phyloP scores from a whole-genome alignment of 2,888 invertebrate genomes.

The Lasioglossum lativentre region DNA sequence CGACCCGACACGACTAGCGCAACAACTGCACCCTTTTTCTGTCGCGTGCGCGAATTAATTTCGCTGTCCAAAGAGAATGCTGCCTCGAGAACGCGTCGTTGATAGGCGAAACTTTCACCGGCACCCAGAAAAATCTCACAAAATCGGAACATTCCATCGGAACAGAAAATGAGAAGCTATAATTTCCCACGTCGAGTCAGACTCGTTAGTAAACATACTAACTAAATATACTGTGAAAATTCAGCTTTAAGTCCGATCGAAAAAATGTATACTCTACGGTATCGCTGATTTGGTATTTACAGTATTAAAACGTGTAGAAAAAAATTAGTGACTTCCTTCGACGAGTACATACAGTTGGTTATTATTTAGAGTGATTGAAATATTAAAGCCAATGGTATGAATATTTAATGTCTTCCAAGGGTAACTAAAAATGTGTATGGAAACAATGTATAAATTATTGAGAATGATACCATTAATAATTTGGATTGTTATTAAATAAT shows the following conservation, averaged over 20 bases:
- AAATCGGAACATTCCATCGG: neutral
- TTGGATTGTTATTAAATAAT: neutral
- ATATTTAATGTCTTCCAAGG: neutral
- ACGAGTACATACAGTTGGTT: too few species aligned
- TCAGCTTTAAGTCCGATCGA: neutral
- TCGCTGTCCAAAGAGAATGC: neutral
- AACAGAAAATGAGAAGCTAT: neutral
- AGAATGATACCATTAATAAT: neutral
- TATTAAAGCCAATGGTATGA: too few species aligned
- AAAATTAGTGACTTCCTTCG: too few species aligned
- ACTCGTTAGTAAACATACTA: neutral
- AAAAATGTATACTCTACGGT: too few species aligned
- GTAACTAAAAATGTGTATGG: neutral
- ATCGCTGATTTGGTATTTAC: neutral
- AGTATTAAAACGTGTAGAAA: too few species aligned
- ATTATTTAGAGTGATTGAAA: too few species aligned
- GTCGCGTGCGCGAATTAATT: constrained; percentile 22
- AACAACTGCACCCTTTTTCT: constrained; percentile 3
- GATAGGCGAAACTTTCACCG: neutral
- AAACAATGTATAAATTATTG: neutral
- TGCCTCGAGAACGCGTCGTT: neutral
- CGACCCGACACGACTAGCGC: constrained; percentile 4
- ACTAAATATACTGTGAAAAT: neutral
- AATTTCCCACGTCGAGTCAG: neutral
- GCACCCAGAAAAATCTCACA: neutral